Evolutionary conservation across 1,140 invertebrate genomes (phyloP), one percentile per base, ranked within the genome.

Genomic region (Scylla paramamosain): DNA sequence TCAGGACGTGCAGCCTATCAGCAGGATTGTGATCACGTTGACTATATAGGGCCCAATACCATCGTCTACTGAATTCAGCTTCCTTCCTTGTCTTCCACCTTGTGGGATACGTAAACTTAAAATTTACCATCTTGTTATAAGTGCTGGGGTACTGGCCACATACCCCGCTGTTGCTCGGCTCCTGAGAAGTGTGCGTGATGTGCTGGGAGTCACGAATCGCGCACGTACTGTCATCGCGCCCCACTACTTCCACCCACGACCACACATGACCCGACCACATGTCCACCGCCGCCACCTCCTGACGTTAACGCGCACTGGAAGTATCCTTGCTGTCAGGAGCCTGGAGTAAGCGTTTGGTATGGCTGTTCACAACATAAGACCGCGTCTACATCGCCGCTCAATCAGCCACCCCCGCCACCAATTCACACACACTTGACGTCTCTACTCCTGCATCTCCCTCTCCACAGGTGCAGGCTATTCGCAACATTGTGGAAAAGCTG

Each of bases 281-380:
- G n/a, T 8, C 28, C 25, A 12, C 0, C 46, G 7, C 91, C 20
- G 8, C 28, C 59, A 59, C 20, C 89, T 91, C 16, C 46, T 46
- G 25, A 25, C 16, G 89, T 46, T 59, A 91, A 45, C 67, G 52
- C 48, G 20, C 91, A 92, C 0, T 59, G 46, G 91, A 59, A 92
- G 67, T 92, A 46, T 59, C 59, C 91, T 82, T 59, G 39, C 25
- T 82, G 91, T 92, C 91, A 90, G n/a, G 39, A 90, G 14, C 8
- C 32, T 16, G 88, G 32, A 14, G 32, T 46, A 89, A 45, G 14
- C 20, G 32, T n/a, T 90, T 14, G 32, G 31, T 45, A 2, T 45
- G 32, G 28, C 32, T 14, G 28, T 12, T 12, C 32, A 32, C 20
- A 10, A n/a, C 86, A 87, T 16, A 14, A 25, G 20, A 4, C 87